These are phyloP conservation scores for Crotophaga sulcirostris DNA, from an alignment of 2,113 vertebrate species.

Conservation along the genomic window DNA sequence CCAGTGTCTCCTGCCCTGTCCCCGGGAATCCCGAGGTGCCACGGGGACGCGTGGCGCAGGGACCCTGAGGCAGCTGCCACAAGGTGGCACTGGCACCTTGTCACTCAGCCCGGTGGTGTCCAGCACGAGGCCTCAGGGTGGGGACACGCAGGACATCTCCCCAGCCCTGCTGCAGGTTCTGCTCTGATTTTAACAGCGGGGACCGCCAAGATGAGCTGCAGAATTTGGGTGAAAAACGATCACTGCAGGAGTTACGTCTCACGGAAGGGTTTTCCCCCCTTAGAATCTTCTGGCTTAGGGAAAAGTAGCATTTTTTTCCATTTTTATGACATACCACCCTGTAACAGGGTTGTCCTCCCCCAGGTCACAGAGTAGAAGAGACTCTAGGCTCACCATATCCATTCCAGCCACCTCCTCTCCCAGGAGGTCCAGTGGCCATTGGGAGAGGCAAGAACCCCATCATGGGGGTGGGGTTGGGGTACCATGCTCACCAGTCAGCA, in stretches of 20 bases:
- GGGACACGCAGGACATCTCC: not conserved
- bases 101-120: not conserved
- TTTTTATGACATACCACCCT: not conserved
- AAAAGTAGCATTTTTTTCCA: not conserved
- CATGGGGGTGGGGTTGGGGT: not conserved
- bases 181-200: accelerated
- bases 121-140: not conserved
- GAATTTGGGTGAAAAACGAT: accelerated
- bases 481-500: accelerated
- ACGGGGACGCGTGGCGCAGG: accelerated
- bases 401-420: not conserved
- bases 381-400: not conserved
- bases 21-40: accelerated
- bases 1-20: too few relatives aligned
- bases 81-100: constrained; percentile 28
- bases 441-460: not conserved
- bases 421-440: not conserved
- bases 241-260: not conserved
- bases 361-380: not conserved
- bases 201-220: accelerated
- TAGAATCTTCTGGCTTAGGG: not conserved
- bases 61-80: not conserved
- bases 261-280: not conserved
- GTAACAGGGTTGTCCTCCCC: not conserved
- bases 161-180: not conserved